Evolutionary conservation across 2,113 vertebrate genomes (phyloP).

Genomic region (Mobula hypostoma): DNA sequence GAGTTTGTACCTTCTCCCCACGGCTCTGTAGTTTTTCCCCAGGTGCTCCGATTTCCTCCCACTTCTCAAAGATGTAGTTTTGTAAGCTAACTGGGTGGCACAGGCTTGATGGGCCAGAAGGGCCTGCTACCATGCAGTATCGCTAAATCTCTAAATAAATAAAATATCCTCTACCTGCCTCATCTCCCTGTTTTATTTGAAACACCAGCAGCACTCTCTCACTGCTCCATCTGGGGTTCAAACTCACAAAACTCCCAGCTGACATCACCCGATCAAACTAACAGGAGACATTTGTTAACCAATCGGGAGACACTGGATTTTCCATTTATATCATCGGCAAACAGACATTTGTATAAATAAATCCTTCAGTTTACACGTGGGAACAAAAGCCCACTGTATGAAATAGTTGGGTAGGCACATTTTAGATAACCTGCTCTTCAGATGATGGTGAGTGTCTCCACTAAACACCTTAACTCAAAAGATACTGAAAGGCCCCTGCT

Average conservation of each 20-base stretch:
- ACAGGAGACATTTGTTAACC: not conserved
- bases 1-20: too few species aligned
- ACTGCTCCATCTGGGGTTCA: too few species aligned
- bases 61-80: too few species aligned
- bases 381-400: not conserved
- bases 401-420: not conserved
- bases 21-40: too few species aligned
- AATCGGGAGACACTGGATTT: not conserved
- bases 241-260: not conserved
- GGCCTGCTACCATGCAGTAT: too few species aligned
- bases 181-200: too few species aligned
- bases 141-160: too few species aligned
- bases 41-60: too few species aligned
- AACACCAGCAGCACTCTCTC: not conserved
- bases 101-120: too few species aligned
- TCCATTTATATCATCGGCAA: not conserved
- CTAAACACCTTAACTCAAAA: not conserved
- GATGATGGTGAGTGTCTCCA: not conserved
- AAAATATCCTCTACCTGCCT: too few species aligned
- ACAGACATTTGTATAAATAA: not conserved
- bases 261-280: not conserved
- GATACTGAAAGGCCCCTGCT: not conserved
- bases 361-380: not conserved
- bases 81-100: too few species aligned
- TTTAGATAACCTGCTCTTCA: not conserved